Conservation (phyloP, 2,113 vertebrate genomes). For the Erythrocercus mccallii region DNA sequence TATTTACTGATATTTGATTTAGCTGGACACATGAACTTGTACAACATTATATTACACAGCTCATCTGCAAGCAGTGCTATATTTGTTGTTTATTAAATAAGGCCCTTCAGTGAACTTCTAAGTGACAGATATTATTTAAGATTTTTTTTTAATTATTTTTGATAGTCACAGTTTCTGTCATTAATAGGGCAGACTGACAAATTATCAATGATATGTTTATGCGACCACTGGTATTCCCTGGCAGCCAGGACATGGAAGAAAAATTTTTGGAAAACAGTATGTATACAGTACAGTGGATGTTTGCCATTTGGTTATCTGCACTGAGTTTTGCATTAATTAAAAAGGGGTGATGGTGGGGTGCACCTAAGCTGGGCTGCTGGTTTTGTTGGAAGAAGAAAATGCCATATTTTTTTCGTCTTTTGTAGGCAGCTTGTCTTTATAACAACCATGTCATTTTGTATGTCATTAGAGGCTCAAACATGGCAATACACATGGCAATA, state of each 20-base stretch:
- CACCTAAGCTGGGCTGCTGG: background rate
- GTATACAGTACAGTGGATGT: background rate
- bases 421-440: background rate
- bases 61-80: background rate
- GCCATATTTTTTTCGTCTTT: background rate
- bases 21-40: background rate
- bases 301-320: slow-evolving; percentile 48
- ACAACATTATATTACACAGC: background rate
- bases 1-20: background rate
- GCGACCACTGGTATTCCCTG: slow-evolving; percentile 24
- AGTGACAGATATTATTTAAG: slow-evolving; percentile 56
- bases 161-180: slow-evolving; percentile 70
- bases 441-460: background rate
- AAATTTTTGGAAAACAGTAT: slow-evolving; percentile 29
- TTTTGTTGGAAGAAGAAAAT: slow-evolving; percentile 15
- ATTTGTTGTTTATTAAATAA: background rate
- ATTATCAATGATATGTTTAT: slow-evolving; percentile 70
- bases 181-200: slow-evolving; percentile 74
- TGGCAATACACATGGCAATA: background rate
- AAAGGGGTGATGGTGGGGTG: fast-evolving
- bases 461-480: background rate
- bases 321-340: slow-evolving; percentile 2
- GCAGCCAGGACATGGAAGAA: slow-evolving; percentile 11
- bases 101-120: background rate
- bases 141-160: slow-evolving; percentile 57